Conservation (phyloP, 53 echinoderm and acorn worm species). For the Holothuria leucospilota region DNA sequence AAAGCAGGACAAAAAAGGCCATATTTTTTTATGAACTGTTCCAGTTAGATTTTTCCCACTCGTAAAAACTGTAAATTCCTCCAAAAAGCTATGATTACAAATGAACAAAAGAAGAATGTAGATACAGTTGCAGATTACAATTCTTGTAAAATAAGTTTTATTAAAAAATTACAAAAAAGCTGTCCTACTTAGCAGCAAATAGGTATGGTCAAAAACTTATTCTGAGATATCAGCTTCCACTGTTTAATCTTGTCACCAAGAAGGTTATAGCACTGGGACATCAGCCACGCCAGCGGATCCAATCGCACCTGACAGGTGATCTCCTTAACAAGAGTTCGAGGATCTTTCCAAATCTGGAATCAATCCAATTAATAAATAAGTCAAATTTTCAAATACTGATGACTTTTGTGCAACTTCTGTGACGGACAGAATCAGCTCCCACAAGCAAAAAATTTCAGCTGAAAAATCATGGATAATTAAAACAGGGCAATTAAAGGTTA, state of each 20-base stretch:
- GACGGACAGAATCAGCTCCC: no score
- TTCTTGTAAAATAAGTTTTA: no score
- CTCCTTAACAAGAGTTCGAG: slow-evolving; percentile 87
- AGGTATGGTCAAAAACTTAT: slow-evolving; percentile 38
- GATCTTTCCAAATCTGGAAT: slow-evolving; percentile 49
- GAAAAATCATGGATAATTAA: no score
- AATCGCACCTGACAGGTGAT: slow-evolving; percentile 89
- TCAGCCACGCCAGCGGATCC: slow-evolving; percentile 76
- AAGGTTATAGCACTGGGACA: slow-evolving; percentile 87
- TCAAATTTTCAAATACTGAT: no score
- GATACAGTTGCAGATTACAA: no score
- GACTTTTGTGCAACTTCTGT: no score
- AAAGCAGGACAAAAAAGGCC: background rate
- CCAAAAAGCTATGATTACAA: background rate
- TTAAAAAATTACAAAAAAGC: no score
- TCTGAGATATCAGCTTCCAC: slow-evolving; percentile 96
- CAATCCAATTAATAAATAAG: no score
- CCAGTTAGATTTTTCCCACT: background rate
- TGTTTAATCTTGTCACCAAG: slow-evolving; percentile 87
- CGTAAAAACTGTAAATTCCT: background rate
- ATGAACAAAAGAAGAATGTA: background rate
- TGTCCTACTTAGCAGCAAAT: no score
- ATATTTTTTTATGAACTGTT: no score
- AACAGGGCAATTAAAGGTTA: no score
- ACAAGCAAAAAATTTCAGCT: no score